Evolutionary conservation across 2,888 invertebrate species (phyloP), one percentile per base, ranked within the genome.

Genomic region (Cerceris rybyensis): DNA sequence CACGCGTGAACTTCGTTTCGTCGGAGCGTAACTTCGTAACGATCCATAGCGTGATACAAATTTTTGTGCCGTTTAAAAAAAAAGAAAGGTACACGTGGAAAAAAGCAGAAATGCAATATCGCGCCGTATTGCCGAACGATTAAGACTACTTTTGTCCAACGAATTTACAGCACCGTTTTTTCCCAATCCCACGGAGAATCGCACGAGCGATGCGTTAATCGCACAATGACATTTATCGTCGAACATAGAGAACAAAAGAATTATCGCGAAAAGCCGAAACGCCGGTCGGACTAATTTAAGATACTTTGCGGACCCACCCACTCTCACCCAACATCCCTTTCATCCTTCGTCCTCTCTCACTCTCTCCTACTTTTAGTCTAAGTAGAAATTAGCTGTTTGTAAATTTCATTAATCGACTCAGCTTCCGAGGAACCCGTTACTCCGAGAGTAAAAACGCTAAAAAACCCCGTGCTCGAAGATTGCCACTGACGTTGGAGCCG

Each of bases 361-460:
- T 17, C 42, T 7, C 52, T 43, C 72, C 41, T 28, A 28, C 28
- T 28, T 46, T 71, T 84, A 85, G 80, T 42, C 76, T 84, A 86
- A 82, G 79, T 85, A 85, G 84, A 69, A 59, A 80, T 74, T 86
- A 84, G 86, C 71, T 75, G 72, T 72, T 82, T 82, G 80, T 86
- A 86, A 77, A 86, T 81, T 80, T 79, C 79, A 72, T 70, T 74
- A 73, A 77, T 72, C 71, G 74, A 77, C 70, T 42, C 64, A 52
- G 68, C 74, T 72, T 46, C 70, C 16, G 63, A 71, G 28, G 46
- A 57, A 64, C 58, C 42, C 61, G 70, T 75, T 61, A 57, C 69
- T 77, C 68, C 41, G 65, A 42, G 59, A 77, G 73, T 75, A 54
- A 73, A 73, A 60, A 52, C 17, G 55, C 11, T 49, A 39, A 14